Evolutionary conservation across 1,140 invertebrate genomes (phyloP).

Genomic region (Drosophila ironensis): DNA sequence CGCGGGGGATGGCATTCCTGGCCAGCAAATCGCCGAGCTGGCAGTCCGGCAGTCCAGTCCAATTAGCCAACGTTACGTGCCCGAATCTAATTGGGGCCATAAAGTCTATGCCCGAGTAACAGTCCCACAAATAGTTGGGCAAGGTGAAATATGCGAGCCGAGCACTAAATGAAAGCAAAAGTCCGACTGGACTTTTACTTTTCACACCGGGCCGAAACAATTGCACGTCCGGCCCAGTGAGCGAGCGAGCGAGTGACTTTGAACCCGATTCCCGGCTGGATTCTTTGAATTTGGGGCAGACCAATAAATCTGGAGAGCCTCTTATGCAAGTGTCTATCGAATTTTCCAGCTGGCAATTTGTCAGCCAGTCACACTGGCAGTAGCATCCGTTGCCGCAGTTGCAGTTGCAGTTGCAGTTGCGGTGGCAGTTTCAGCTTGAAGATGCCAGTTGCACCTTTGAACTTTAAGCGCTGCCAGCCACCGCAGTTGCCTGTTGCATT

Average conservation of each 20-base stretch:
- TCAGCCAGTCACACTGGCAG: constrained; percentile 49
- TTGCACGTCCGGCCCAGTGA: constrained; percentile 7
- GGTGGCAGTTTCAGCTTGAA: constrained; percentile 20
- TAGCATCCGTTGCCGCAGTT: constrained; percentile 11
- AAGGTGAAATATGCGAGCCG: constrained; percentile 44
- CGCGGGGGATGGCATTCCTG: constrained; percentile 21
- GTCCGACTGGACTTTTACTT: constrained; percentile 60
- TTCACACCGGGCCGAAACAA: constrained; percentile 23
- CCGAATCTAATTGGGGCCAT: constrained; percentile 63
- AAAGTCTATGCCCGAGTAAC: constrained; percentile 40
- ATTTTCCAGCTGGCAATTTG: constrained; percentile 65
- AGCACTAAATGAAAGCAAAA: constrained; percentile 32
- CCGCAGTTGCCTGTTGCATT: constrained; percentile 45
- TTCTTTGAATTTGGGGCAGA: constrained; percentile 36
- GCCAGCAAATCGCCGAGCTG: background rate
- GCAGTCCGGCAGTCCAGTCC: constrained; percentile 8
- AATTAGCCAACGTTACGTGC: constrained; percentile 70
- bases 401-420: constrained; percentile 21
- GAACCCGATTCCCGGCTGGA: constrained; percentile 10
- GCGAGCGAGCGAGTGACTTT: constrained; percentile 20
- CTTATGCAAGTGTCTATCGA: constrained; percentile 60
- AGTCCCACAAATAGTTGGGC: constrained; percentile 30
- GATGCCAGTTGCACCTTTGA: constrained; percentile 42
- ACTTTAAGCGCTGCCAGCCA: constrained; percentile 42
- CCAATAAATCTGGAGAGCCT: constrained; percentile 55